Evolutionary conservation across 2,888 invertebrate species (phyloP).

Genomic region (Tortrix viridana): DNA sequence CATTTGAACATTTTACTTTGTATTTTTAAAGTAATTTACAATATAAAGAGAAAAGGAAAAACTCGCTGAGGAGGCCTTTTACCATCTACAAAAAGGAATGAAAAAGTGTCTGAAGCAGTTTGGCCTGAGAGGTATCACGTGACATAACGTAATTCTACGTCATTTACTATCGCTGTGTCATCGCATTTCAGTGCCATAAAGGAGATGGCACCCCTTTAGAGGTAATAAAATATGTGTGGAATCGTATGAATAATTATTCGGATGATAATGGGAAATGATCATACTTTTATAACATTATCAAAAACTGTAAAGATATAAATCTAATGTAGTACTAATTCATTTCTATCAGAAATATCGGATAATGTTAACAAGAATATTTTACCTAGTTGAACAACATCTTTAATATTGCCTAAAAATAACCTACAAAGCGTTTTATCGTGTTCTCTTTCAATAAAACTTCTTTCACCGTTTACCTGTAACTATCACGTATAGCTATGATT

Average conservation of each 20-base stretch:
- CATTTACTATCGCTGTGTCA: conserved; percentile 26
- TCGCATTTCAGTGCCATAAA: conserved; percentile 11
- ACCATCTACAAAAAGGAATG: background rate
- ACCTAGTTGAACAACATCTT: too few species aligned
- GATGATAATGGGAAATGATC: too few species aligned
- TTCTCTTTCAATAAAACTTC: too few species aligned
- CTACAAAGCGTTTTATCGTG: too few species aligned
- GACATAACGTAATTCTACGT: conserved; percentile 19
- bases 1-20: conserved; percentile 14
- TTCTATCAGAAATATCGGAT: too few species aligned
- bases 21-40: conserved; percentile 4
- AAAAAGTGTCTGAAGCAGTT: background rate
- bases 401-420: too few species aligned
- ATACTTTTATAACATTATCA: too few species aligned
- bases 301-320: too few species aligned
- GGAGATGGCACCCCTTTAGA: conserved; percentile 5
- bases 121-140: conserved; percentile 7
- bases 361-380: too few species aligned
- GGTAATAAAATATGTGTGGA: background rate
- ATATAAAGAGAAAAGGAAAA: background rate
- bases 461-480: too few species aligned
- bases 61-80: background rate
- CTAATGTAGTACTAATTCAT: too few species aligned
- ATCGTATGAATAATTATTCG: too few species aligned
- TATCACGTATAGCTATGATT: background rate